A percentile compares a stretch with the other conserved stretches of the same genome.
These are phyloP conservation scores for Augochlorella aurata DNA, from an alignment of 2,888 invertebrate genomes.

Conservation along the genomic window DNA sequence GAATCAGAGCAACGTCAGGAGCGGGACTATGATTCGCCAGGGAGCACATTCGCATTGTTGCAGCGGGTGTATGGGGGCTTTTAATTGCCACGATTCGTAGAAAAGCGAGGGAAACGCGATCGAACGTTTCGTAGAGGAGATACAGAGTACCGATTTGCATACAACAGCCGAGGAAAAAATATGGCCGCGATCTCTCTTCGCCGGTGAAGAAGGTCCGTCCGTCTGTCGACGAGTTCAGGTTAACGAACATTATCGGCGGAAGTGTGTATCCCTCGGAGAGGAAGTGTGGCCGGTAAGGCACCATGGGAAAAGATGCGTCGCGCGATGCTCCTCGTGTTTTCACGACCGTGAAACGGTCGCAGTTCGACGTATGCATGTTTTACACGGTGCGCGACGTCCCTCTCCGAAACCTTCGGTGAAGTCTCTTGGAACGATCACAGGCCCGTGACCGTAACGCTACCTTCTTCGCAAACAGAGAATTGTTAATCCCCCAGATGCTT, in stretches of 20 bases:
- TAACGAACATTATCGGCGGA: slow-evolving; percentile 54
- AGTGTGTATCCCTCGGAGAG: slow-evolving; percentile 43
- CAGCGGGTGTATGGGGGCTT: background rate
- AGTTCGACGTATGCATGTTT: slow-evolving; percentile 32
- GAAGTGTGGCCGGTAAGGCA: slow-evolving; percentile 53
- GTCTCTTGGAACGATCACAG: slow-evolving; percentile 27
- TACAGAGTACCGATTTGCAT: slow-evolving; percentile 28
- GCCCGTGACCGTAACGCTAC: slow-evolving; percentile 20
- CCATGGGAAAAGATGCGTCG: slow-evolving; percentile 58
- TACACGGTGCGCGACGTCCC: slow-evolving; percentile 10
- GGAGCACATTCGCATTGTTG: background rate
- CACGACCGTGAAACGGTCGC: slow-evolving; percentile 53
- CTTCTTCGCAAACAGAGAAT: background rate
- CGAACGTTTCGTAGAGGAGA: slow-evolving; percentile 9
- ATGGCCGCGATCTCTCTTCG: background rate
- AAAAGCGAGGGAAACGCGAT: background rate
- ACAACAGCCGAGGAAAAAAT: slow-evolving; percentile 19
- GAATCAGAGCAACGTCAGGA: background rate
- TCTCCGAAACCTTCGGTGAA: slow-evolving; percentile 28
- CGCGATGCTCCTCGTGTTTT: slow-evolving; percentile 47
- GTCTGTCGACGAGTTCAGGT: slow-evolving; percentile 19
- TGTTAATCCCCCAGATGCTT: background rate
- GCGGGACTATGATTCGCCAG: background rate
- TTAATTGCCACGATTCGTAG: background rate
- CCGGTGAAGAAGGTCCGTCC: background rate